These are phyloP conservation scores for Deilephila porcellus DNA, from an alignment of 2,888 invertebrate species.

Conservation along the genomic window DNA sequence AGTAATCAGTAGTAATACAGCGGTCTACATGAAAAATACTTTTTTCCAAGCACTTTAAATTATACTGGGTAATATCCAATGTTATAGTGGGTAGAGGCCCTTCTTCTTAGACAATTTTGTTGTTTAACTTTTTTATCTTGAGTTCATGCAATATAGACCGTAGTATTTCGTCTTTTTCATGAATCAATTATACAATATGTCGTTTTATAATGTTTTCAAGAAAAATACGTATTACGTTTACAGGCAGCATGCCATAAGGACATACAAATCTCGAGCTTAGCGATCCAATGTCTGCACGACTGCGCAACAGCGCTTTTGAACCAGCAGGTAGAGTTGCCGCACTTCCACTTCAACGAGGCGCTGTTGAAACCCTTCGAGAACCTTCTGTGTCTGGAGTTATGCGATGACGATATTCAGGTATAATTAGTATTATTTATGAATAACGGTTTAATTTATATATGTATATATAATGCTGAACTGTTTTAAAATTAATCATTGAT, in stretches of 20 bases:
- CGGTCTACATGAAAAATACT: too few species aligned
- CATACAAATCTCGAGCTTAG: conserved; percentile 94
- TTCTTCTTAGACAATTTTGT: too few species aligned
- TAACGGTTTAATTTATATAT: neutral
- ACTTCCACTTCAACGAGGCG: conserved; percentile 98
- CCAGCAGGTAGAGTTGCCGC: conserved; percentile 94
- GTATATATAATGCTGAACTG: too few species aligned
- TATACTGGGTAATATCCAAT: too few species aligned
- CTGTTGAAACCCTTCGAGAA: conserved; percentile 98
- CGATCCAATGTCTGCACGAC: conserved; percentile 96
- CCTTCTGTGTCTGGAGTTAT: conserved; percentile 95
- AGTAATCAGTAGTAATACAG: too few species aligned
- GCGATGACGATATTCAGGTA: conserved; percentile 96
- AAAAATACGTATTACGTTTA: conserved; percentile 18
- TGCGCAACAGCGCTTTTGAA: conserved; percentile 94
- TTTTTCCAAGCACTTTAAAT: too few species aligned
- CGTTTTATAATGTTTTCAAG: too few species aligned
- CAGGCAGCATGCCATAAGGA: conserved; percentile 97
- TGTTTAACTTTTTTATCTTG: too few species aligned
- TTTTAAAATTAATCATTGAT: conserved; percentile 15
- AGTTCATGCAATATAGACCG: too few species aligned
- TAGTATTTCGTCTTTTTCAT: too few species aligned
- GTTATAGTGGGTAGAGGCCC: too few species aligned
- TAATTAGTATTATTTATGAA: neutral
- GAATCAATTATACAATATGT: too few species aligned